phyloP scores from a whole-genome alignment of 2,888 invertebrate species.

The Dendrolimus houi region DNA sequence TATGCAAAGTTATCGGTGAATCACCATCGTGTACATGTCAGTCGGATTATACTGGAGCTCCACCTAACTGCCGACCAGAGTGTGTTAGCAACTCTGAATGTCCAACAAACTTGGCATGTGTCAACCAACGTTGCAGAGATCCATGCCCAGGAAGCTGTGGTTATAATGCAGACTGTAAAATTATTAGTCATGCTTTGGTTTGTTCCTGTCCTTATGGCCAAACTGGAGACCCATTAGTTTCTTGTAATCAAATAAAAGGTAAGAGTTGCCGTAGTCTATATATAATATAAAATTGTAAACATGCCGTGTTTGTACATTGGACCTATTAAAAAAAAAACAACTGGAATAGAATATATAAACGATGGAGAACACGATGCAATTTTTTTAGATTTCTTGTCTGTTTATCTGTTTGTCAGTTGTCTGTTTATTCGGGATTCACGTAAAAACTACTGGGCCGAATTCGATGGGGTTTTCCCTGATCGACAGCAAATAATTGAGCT shows the following conservation, averaged over 20 bases:
- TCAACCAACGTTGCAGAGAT: conserved; percentile 82
- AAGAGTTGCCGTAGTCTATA: conserved; percentile 7
- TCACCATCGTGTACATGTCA: conserved; percentile 81
- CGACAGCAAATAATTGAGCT: too few relatives aligned
- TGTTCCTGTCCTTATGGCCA: conserved; percentile 79
- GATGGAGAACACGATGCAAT: too few relatives aligned
- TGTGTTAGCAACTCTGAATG: conserved; percentile 83
- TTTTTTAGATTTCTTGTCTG: too few relatives aligned
- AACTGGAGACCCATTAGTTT: conserved; percentile 80
- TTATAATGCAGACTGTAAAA: conserved; percentile 81
- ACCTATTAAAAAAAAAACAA: too few relatives aligned
- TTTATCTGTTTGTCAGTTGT: too few relatives aligned
- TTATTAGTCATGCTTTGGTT: conserved; percentile 83
- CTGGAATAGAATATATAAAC: too few relatives aligned
- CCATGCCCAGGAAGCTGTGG: conserved; percentile 84
- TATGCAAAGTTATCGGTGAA: conserved; percentile 78
- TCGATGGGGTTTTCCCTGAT: too few relatives aligned
- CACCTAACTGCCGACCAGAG: conserved; percentile 81
- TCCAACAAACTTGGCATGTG: conserved; percentile 78
- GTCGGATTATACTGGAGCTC: conserved; percentile 76
- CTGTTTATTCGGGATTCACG: too few relatives aligned
- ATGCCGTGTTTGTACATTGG: too few relatives aligned
- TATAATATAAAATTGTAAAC: too few relatives aligned
- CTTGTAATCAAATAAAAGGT: conserved; percentile 61
- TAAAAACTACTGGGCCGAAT: too few relatives aligned